Evolutionary conservation across 1,140 invertebrate genomes (phyloP), one percentile per base, ranked within the genome.

Genomic region (Stegodyphus mimosarum): DNA sequence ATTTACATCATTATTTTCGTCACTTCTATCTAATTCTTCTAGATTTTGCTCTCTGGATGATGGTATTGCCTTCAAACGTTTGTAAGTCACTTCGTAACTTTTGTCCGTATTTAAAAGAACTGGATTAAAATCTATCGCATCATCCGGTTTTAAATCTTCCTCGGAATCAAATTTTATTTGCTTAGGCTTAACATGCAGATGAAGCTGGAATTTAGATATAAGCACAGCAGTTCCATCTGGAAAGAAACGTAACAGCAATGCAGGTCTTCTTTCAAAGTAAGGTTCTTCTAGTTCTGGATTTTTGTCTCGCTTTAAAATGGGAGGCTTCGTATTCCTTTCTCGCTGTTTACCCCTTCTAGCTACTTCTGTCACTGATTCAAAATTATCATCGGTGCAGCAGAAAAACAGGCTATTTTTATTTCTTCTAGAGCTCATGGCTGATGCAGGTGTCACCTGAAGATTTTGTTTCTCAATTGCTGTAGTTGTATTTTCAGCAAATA

Each of bases 221-320:
- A 86, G 18, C 7, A 86, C 83, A n/a, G 83, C 83, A 6, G 83
- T 86, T 33, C 83, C 83, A n/a, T 86, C 83, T 50, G 83, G 83
- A 64, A 86, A 86, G 52, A 86, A 86, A 33, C 83, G 66, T 13
- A 86, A 60, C 2, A 86, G 53, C 53, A 86, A 52, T 51, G 83
- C 83, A 13, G 83, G 83, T 55, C 73, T 77, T 52, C 75, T 72
- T 53, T 86, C 83, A 70, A 55, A 50, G 13, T 7, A 77, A 52
- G 83, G 83, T 64, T 86, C 75, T 11, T 86, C 83, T 7, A 17
- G 17, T 51, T 78, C 75, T 0, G 66, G 74, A 11, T 49, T 78
- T 70, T 84, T 84, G 49, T 50, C 72, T 2, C 53, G 11, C 17
- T 86, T 86, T 15, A 72, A 15, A 18, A 86, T 48, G 2, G 83